A percentile compares a stretch with the other conserved stretches of the same genome.
phyloP scores from a whole-genome alignment of 2,888 invertebrate genomes.

The Serrognathus titanus region DNA sequence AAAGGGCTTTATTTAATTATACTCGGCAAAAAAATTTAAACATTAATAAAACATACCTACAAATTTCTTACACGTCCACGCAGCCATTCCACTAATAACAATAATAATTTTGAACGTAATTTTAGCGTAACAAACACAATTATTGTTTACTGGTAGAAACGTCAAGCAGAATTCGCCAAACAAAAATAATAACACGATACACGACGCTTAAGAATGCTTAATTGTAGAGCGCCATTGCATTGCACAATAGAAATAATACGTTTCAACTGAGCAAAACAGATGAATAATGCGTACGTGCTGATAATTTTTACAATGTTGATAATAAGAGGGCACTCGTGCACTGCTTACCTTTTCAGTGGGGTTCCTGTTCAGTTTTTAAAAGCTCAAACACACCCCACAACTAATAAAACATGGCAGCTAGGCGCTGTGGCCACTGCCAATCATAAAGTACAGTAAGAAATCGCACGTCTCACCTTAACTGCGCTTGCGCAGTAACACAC shows the following conservation, averaged over 20 bases:
- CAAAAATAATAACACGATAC: too few relatives aligned
- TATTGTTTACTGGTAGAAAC: too few relatives aligned
- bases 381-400: constrained; percentile 60
- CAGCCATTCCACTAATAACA: too few relatives aligned
- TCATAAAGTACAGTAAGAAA: constrained; percentile 30
- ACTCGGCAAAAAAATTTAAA: too few relatives aligned
- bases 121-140: too few relatives aligned
- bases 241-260: constrained; percentile 26
- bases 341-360: constrained; percentile 33
- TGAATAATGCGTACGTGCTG: neutral
- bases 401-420: constrained; percentile 75
- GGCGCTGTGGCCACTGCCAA: constrained; percentile 45
- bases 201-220: neutral
- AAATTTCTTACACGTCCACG: too few relatives aligned
- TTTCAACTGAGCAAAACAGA: constrained; percentile 12
- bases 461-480: neutral
- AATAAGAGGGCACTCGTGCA: too few relatives aligned
- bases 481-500: constrained; percentile 11
- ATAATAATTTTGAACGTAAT: too few relatives aligned
- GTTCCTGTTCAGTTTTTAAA: constrained; percentile 42
- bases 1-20: too few relatives aligned
- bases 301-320: neutral
- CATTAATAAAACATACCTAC: too few relatives aligned
- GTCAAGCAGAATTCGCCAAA: too few relatives aligned
- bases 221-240: constrained; percentile 30